phyloP scores from a whole-genome alignment of 1,140 invertebrate genomes.

The Bombus consobrinus region DNA sequence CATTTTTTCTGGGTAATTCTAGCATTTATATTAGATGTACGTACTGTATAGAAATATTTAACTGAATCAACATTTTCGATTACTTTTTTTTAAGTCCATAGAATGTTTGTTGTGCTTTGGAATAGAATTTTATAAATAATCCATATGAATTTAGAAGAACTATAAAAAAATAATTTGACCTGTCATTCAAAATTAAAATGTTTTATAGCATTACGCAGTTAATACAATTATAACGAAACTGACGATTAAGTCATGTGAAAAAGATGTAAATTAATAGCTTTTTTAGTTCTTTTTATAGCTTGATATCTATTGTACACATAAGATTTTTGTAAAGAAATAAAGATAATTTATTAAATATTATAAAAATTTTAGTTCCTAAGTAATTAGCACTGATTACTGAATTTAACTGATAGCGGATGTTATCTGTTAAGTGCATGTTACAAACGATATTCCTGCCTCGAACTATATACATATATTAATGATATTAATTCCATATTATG shows the following conservation, averaged over 20 bases:
- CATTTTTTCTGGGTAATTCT: constrained; percentile 3
- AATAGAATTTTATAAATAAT: constrained; percentile 24
- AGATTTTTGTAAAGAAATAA: constrained; percentile 74
- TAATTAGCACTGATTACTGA: constrained; percentile 40
- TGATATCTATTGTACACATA: constrained; percentile 65
- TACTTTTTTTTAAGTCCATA: constrained; percentile 51
- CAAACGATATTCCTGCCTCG: constrained; percentile 38
- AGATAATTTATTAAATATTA: constrained; percentile 74
- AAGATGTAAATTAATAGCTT: constrained; percentile 37
- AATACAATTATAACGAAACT: constrained; percentile 30
- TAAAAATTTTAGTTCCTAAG: constrained; percentile 63
- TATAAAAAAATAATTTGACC: background rate
- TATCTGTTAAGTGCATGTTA: constrained; percentile 8
- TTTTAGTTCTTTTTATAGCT: constrained; percentile 64
- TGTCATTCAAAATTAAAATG: background rate
- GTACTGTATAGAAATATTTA: constrained; percentile 24
- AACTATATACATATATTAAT: constrained; percentile 17
- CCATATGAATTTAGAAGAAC: background rate
- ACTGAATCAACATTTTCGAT: constrained; percentile 19
- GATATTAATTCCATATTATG: constrained; percentile 38
- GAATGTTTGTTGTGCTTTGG: background rate
- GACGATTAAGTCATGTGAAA: constrained; percentile 54
- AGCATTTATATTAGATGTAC: constrained; percentile 37
- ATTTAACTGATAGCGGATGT: constrained; percentile 40
- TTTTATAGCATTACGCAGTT: constrained; percentile 11